phyloP scores from a whole-genome alignment of 2,113 vertebrate genomes.

The Hucho hucho region DNA sequence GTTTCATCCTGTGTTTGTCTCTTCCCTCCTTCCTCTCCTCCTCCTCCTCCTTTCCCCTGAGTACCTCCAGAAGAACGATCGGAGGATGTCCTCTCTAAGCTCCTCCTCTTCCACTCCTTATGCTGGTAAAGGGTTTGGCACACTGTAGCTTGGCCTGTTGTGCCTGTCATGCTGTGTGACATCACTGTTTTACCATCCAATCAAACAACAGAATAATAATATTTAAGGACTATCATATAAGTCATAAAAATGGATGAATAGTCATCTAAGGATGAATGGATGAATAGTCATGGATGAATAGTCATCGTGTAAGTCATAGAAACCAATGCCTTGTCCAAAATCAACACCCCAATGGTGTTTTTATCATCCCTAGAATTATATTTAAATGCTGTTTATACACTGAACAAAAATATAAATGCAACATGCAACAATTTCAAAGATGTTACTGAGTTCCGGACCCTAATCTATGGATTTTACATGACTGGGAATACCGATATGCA shows the following conservation, averaged over 20 bases:
- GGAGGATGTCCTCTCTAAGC: slow-evolving; percentile 80
- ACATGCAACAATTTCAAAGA: too few relatives aligned
- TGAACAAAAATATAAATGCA: too few relatives aligned
- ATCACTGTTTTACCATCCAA: slow-evolving; percentile 44
- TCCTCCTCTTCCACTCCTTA: slow-evolving; percentile 76
- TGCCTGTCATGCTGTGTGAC: slow-evolving; percentile 9
- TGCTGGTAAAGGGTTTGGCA: slow-evolving; percentile 72
- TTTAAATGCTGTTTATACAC: too few relatives aligned
- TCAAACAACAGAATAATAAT: background rate
- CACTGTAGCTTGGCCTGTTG: slow-evolving; percentile 37
- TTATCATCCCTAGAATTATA: too few relatives aligned
- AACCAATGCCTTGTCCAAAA: too few relatives aligned
- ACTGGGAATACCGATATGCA: too few relatives aligned
- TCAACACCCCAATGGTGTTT: too few relatives aligned
- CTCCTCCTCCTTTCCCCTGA: slow-evolving; percentile 46
- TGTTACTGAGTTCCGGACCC: too few relatives aligned
- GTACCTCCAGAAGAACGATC: slow-evolving; percentile 78
- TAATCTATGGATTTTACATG: too few relatives aligned
- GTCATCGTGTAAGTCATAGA: too few relatives aligned
- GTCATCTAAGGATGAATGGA: too few relatives aligned
- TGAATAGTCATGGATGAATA: too few relatives aligned
- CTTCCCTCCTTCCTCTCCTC: slow-evolving; percentile 28
- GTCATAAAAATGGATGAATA: background rate
- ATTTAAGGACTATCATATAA: background rate
- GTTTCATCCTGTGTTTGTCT: slow-evolving; percentile 43